phyloP scores from a whole-genome alignment of 2,888 invertebrate genomes.

The Nephrotoma guestfalica region DNA sequence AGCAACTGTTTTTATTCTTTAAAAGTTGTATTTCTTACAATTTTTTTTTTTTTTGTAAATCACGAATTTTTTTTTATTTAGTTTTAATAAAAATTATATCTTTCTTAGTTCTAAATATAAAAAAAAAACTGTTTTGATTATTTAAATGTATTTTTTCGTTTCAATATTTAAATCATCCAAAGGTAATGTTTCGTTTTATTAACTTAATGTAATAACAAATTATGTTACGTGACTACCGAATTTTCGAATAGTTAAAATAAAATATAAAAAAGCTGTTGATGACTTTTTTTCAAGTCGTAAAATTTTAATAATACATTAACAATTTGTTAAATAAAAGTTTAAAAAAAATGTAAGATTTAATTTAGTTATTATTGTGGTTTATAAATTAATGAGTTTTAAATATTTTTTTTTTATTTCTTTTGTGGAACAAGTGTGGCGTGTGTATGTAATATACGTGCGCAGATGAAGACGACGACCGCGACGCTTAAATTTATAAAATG shows the following conservation, averaged over 20 bases:
- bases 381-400: not conserved
- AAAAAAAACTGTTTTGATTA: not conserved
- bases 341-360: not conserved
- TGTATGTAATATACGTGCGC: not conserved
- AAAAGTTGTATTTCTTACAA: not conserved
- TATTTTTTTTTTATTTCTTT: not conserved
- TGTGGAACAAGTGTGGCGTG: not conserved
- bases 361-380: not conserved
- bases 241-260: not conserved
- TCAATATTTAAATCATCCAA: not conserved
- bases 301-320: not conserved
- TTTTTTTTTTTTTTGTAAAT: not conserved
- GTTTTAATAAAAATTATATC: not conserved
- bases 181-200: not conserved
- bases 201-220: not conserved
- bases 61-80: not conserved
- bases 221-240: not conserved
- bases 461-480: too few relatives aligned
- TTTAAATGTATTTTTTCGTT: not conserved
- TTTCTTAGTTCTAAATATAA: not conserved
- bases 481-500: too few relatives aligned
- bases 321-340: not conserved
- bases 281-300: not conserved
- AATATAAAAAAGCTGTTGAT: not conserved
- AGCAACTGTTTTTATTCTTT: conserved; percentile 4